These are phyloP conservation scores for Neodon shergylaensis DNA, from an alignment of 2,113 vertebrate genomes.

Conservation along the genomic window DNA sequence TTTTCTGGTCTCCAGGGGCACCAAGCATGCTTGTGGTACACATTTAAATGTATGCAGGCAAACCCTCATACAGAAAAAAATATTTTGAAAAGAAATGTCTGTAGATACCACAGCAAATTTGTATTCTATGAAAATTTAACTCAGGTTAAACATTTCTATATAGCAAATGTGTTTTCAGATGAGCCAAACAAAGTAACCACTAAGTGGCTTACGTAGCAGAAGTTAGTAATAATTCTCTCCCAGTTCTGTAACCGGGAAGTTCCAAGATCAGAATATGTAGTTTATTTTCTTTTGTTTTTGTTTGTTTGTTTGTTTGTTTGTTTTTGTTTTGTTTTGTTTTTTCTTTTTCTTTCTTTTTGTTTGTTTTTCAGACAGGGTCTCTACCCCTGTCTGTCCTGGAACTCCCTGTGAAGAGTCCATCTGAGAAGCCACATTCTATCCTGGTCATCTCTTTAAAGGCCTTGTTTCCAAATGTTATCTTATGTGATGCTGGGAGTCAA, in stretches of 20 bases:
- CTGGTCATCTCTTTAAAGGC: neutral
- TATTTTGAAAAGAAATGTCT: neutral
- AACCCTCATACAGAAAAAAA: neutral
- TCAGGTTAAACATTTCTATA: neutral
- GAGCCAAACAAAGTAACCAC: neutral
- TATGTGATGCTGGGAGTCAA: neutral
- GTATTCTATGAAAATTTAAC: neutral
- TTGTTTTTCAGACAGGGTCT: neutral
- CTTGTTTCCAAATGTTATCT: neutral
- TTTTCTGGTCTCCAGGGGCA: neutral
- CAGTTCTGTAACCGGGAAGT: neutral
- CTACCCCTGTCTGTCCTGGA: neutral
- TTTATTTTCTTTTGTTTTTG: neutral
- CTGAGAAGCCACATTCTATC: neutral
- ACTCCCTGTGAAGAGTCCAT: neutral
- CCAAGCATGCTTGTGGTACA: neutral
- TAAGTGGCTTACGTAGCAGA: neutral
- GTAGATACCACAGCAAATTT: neutral
- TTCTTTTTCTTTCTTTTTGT: neutral
- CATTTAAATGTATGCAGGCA: neutral
- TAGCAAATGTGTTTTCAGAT: neutral
- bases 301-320: too few relatives aligned
- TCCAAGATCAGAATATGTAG: neutral
- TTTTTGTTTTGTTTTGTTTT: too few relatives aligned
- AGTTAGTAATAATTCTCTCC: neutral